Base-by-base conservation (phyloP, 2,113 vertebrate genomes). In the Siniperca knerii region DNA sequence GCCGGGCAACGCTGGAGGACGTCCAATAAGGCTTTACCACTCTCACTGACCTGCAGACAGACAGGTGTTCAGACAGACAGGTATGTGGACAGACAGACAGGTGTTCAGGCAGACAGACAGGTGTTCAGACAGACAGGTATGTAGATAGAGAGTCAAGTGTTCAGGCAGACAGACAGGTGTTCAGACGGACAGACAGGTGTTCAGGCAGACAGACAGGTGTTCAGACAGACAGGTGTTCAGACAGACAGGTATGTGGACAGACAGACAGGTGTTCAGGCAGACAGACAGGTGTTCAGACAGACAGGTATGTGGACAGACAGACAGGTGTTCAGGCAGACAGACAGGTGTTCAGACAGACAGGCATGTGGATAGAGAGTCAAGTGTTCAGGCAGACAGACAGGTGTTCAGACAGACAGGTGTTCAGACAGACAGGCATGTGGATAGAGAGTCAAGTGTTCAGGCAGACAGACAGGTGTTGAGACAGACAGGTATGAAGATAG, bases 21-120 rank as follows among this genome's bases (percentile, higher is more conserved):
- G 2, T 96, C 95, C 82, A 96, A 18, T 57, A 96, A 79, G 0
- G 94, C 94, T 90, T 96, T 96, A 13, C 95, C 95, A 3, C 93
- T 96, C 81, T 96, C 94, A 82, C 95, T 96, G 84, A 96, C 94
- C 95, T 96, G 84, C 57, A 74, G 37, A 44, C 58, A 72, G 23
- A 79, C 12, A 72, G 48, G 8, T 10, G 6, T 35, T 20, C 61
- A 46, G 40, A 46, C 35, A 42, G 50, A 58, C 16, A n/a, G 18
- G 52, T 12, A 70, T 20, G 21, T 20, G 8, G 13, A 4, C 46
- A 48, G 29, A 52, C 48, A 69, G 79, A 62, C 25, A 65, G 42
- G 20, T 16, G 23, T 12, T 8, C 5, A 70, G 52, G 18, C 35
- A 54, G 55, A 84, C 42, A 64, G 55, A 84, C 52, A 75, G 50